phyloP scores from a whole-genome alignment of 2,113 vertebrate species.

The Pseudopipra pipra region DNA sequence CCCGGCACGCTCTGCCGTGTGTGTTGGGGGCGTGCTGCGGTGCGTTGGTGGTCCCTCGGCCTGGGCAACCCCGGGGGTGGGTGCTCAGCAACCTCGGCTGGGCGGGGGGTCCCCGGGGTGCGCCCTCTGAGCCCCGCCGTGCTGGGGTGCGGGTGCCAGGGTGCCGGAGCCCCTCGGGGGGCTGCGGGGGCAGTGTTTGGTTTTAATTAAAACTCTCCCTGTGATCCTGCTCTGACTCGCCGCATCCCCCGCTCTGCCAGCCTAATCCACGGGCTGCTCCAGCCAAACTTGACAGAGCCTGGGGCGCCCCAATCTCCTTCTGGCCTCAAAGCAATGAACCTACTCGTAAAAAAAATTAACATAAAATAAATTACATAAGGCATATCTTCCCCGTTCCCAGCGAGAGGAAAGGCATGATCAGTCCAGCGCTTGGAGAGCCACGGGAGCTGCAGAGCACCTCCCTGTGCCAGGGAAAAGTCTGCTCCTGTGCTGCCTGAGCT shows the following conservation, averaged over 20 bases:
- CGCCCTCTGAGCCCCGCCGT: not conserved
- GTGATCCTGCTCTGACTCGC: not conserved
- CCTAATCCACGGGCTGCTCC: not conserved
- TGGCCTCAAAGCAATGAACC: not conserved
- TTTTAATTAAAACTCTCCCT: not conserved
- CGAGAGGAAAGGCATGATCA: not conserved
- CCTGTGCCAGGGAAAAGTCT: not conserved
- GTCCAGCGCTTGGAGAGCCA: not conserved
- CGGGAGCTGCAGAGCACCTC: fast-evolving
- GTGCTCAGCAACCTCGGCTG: not conserved
- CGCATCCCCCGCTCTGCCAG: not conserved
- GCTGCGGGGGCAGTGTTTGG: not conserved
- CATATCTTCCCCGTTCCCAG: not conserved
- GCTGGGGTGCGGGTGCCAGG: not conserved
- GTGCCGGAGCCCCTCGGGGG: not conserved
- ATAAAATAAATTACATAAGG: not conserved
- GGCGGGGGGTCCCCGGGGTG: not conserved
- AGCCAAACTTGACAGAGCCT: not conserved
- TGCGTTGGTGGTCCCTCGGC: not conserved
- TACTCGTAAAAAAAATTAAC: not conserved
- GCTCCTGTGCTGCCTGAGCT: not conserved
- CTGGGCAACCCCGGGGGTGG: not conserved
- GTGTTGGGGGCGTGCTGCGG: not conserved
- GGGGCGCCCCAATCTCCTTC: not conserved
- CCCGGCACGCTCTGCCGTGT: not conserved